Evolutionary conservation across 2,797 vertebrate genomes (phyloP), one percentile per base, ranked within the genome.

Genomic region (Pelobates cultripes): DNA sequence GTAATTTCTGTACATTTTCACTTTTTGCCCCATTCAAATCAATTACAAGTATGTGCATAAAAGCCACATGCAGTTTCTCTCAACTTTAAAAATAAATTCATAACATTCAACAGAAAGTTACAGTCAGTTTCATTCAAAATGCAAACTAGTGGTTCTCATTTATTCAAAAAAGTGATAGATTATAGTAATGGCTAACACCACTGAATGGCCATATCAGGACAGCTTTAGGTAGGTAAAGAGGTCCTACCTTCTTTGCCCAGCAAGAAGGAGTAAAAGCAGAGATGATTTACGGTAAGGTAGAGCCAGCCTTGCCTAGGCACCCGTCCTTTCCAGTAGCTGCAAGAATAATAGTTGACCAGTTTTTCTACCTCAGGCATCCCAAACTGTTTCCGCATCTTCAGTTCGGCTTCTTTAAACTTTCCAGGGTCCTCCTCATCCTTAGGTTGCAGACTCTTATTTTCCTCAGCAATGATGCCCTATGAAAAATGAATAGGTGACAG

Each of bases 311-410:
- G 98, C 13, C 97, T 92, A 0, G 98, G 98, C 7, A 99, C 97
- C 0, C 96, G 90, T 0, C 98, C 97, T 86, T 99, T 99, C 98
- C 98, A 99, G 86, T 95, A 99, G 89, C 97, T 99, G 90, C 98
- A 99, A 75, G 97, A 98, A 80, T 99, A 99, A 86, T 99, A 99
- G 86, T 99, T 99, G 69, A 99, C 98, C 87, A 99, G 91, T 87
- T 98, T 98, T 91, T 99, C 98, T 63, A 95, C 97, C 6, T 97
- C 96, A 0, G 98, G 98, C 97, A 99, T 99, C 72, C 96, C 95
- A 4, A 99, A 99, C 87, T 98, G 92, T 90, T 94, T 97, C 83
- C 97, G 84, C 96, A 99, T 98, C 91, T 99, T 99, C 85, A 97
- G 89, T 85, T 97, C 97, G 0, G 98, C 97, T 87, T 99, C 98